Evolutionary conservation across 64 coral and sea anemone species (phyloP), one percentile per base, ranked within the genome.

Genomic region (Stylophora pistillata): DNA sequence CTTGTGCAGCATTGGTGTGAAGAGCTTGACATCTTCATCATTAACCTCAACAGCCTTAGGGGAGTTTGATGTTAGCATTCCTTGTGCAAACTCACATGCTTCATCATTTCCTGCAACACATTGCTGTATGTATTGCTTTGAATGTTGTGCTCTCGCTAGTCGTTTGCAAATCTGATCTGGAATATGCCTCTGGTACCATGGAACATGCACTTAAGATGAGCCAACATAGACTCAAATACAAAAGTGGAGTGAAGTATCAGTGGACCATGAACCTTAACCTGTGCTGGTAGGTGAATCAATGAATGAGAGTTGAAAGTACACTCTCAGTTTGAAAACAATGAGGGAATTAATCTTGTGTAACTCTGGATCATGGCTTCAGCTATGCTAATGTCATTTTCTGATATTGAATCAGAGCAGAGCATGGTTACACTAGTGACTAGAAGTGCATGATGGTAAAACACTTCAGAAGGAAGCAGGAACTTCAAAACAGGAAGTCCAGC

Each of bases 251-350:
- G 84, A 10, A 95, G 78, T 84, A 88, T 91, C 64, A 88, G 72
- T 70, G 94, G 94, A 10, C 94, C 89, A 88, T 95, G 89, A 58
- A 20, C 70, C 77, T 78, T 81, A 23, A 95, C 94, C 72, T 95
- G 94, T 25, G 88, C 74, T 72, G 85, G 70, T 21, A 95, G 71
- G 74, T 95, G 94, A 52, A 85, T 88, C 34, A 95, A 41, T 28
- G 89, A 58, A 78, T 95, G 94, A 23, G 94, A 95, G 78, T 85
- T 95, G 65, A 77, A 95, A 17, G 94, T 95, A 53, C 64, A 84
- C 71, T 91, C 85, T 57, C 9, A 71, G 16, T 62, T 52, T 17
- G 28, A 37, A 89, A 59, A 95, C 30, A 95, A 54, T 7, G 26
- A 55, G 47, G 94, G 94, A 34, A 91, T 55, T 61, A 88, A 72